Evolutionary conservation across 1,140 invertebrate genomes (phyloP), one percentile per base, ranked within the genome.

Genomic region (Musca vetustissima): DNA sequence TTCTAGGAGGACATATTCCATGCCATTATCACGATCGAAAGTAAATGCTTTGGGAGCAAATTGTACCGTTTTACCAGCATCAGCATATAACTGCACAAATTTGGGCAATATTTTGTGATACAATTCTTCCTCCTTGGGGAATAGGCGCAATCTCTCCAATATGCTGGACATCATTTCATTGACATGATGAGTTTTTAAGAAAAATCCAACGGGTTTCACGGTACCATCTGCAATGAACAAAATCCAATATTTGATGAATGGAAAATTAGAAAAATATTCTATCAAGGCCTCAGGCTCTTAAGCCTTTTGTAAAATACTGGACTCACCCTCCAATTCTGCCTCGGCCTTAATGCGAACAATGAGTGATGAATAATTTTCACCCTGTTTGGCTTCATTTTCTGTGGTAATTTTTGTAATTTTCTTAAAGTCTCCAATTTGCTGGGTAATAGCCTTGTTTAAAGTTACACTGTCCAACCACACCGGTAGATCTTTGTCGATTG

Each of bases 1-100:
- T 53, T 88, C 87, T 0, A 81, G 64, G 7, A 81, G 75, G n/a
- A 88, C 69, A 65, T 80, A 80, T 48, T 81, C 78, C 4, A 74
- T 71, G 6, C 75, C 75, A 15, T 73, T 67, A 28, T 80, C 78
- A 1, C 75, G 73, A 66, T 80, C 76, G 1, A 81, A 61, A 52
- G 78, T 78, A 65, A 61, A 81, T 1, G 76, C 74, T 4, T 73
- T 75, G 0, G 79, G 79, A 1, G 76, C 77, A 67, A 81, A 81
- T 52, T 75, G 72, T 11, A 79, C 71, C 9, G 32, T 25, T n/a
- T 76, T 74, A 9, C 73, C 75, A 7, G 67, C 75, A 32, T 81
- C 71, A 0, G 48, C 55, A 53, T 73, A 81, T 1, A 81, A 69
- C 49, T 77, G 22, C 64, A 81, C 76, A 43, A 81, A 81, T 49